These are phyloP conservation scores for fruit fly (Drosophila melanogaster) DNA, from an alignment of 1,140 invertebrate species.

Conservation along the genomic window DNA sequence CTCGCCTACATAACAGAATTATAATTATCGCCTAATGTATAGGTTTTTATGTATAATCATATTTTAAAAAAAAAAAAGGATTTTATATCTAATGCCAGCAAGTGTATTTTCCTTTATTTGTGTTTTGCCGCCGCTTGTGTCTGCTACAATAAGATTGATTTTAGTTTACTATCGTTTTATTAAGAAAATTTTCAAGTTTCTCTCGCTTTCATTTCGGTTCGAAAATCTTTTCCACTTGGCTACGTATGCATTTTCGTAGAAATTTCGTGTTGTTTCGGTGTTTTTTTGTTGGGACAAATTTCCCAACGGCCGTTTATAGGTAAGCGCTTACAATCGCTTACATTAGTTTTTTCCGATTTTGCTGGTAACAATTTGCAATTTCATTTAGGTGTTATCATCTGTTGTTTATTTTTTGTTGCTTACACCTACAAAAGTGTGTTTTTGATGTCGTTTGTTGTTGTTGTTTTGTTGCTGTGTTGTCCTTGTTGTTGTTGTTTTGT, in stretches of 20 bases:
- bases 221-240: conserved; percentile 24
- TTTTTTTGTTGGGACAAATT: conserved; percentile 19
- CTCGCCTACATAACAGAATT: conserved; percentile 50
- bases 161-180: conserved; percentile 7
- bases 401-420: conserved; percentile 38
- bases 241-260: conserved; percentile 35
- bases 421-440: conserved; percentile 64
- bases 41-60: conserved; percentile 28
- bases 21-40: conserved; percentile 38
- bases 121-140: conserved; percentile 4
- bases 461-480: conserved; percentile 24
- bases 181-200: conserved; percentile 37
- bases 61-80: conserved; percentile 33
- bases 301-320: conserved; percentile 34
- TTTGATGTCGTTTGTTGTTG: conserved; percentile 47
- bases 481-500: no score
- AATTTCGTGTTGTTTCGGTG: conserved; percentile 26
- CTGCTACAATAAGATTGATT: conserved; percentile 30
- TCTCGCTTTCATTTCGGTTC: conserved; percentile 10
- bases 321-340: conserved; percentile 25
- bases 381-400: conserved; percentile 8
- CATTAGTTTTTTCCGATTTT: conserved; percentile 1
- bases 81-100: conserved; percentile 48
- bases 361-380: conserved; percentile 47
- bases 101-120: conserved; percentile 30